phyloP scores from a whole-genome alignment of 2,888 invertebrate genomes.

The Sarcophaga variegata region DNA sequence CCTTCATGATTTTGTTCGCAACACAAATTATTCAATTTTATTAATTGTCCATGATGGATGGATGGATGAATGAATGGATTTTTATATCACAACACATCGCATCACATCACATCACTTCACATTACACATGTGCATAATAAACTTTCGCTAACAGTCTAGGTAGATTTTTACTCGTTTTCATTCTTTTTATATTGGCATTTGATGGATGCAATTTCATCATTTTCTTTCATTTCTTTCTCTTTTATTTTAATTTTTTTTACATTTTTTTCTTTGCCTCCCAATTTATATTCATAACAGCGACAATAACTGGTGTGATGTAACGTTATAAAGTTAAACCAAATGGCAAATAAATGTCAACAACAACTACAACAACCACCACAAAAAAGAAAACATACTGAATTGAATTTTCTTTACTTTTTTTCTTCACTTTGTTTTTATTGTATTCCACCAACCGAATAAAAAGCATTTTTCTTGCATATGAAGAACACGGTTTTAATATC shows the following conservation, averaged over 20 bases:
- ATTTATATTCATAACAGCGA: background rate
- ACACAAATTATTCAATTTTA: slow-evolving; percentile 62
- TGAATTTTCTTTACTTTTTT: background rate
- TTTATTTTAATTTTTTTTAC: background rate
- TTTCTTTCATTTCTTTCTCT: background rate
- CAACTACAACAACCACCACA: background rate
- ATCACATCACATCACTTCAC: background rate
- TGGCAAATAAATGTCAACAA: background rate
- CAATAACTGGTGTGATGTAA: background rate
- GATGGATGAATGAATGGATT: slow-evolving; percentile 40
- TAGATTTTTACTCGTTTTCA: background rate
- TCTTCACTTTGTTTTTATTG: too few relatives aligned
- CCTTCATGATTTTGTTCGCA: slow-evolving; percentile 6
- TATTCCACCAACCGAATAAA: background rate
- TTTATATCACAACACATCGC: slow-evolving; percentile 6
- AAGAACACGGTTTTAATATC: slow-evolving; percentile 9
- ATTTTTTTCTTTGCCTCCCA: background rate
- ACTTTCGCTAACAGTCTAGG: slow-evolving; percentile 18
- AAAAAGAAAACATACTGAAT: background rate
- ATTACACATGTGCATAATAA: slow-evolving; percentile 31
- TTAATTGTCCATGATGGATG: slow-evolving; percentile 67
- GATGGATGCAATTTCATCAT: slow-evolving; percentile 33
- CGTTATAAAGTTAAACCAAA: background rate
- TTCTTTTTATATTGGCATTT: background rate
- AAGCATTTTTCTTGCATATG: slow-evolving; percentile 8